Evolutionary conservation across 2,113 vertebrate genomes (phyloP).

Genomic region (Chitala chitala): DNA sequence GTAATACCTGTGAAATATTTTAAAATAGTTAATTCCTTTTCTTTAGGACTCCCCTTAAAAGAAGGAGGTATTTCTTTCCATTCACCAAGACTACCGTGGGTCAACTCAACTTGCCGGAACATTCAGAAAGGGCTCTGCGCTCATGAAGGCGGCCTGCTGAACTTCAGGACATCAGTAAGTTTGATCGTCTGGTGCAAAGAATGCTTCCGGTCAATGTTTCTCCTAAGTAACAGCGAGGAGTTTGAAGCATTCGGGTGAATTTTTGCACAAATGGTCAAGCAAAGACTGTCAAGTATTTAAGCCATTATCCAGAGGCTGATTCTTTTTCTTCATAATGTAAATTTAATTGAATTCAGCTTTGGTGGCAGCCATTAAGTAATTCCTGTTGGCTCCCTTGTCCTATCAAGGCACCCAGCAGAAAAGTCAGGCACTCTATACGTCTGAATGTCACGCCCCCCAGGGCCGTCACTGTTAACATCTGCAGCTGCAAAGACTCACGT

Average conservation of each 20-base stretch:
- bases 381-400: background rate
- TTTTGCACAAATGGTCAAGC: background rate
- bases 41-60: background rate
- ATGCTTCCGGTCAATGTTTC: background rate
- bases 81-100: background rate
- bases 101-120: background rate
- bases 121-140: no score
- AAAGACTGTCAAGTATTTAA: conserved; percentile 8
- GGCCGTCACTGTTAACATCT: conserved; percentile 2
- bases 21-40: no score
- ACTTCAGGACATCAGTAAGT: no score
- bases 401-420: background rate
- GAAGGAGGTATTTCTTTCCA: background rate
- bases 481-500: background rate
- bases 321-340: conserved; percentile 2
- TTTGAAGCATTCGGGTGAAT: background rate
- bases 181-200: no score
- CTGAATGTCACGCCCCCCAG: conserved; percentile 17
- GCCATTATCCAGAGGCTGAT: background rate
- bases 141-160: no score
- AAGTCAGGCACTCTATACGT: background rate
- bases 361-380: background rate
- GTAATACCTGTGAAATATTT: background rate
- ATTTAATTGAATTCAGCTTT: background rate
- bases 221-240: background rate